These are phyloP conservation scores for Heliconius nattereri DNA, from an alignment of 1,140 invertebrate species.

Conservation along the genomic window DNA sequence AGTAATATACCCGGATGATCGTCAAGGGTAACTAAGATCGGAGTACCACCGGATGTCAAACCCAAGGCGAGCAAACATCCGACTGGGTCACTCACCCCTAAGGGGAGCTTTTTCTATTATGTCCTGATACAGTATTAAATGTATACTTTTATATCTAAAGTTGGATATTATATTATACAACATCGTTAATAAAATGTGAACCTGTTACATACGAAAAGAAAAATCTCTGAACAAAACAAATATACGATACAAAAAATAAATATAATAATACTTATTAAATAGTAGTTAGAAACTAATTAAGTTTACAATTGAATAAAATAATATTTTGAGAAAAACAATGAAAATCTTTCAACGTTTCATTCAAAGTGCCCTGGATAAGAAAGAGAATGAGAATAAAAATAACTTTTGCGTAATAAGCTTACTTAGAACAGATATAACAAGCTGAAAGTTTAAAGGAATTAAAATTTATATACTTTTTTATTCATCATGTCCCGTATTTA, in stretches of 20 bases:
- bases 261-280: too few species aligned
- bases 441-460: neutral
- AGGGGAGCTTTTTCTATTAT: slow-evolving; percentile 19
- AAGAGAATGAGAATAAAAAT: neutral
- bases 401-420: slow-evolving; percentile 1
- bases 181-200: too few species aligned
- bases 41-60: slow-evolving; percentile 32
- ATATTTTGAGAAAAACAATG: too few species aligned
- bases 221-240: too few species aligned
- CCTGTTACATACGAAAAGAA: too few species aligned
- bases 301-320: too few species aligned
- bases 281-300: too few species aligned
- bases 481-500: too few species aligned
- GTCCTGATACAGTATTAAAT: neutral
- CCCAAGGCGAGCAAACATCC: slow-evolving; percentile 34
- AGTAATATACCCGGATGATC: slow-evolving; percentile 29
- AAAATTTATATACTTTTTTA: neutral
- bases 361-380: neutral
- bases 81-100: slow-evolving; percentile 35
- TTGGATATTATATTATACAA: neutral
- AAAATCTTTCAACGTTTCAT: too few species aligned
- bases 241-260: too few species aligned
- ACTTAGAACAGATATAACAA: neutral
- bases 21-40: slow-evolving; percentile 23
- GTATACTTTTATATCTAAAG: neutral